A percentile compares a stretch with the other conserved stretches of the same genome.
Evolutionary conservation across 2,888 invertebrate species (phyloP).

Genomic region (Amblyteles armatorius): DNA sequence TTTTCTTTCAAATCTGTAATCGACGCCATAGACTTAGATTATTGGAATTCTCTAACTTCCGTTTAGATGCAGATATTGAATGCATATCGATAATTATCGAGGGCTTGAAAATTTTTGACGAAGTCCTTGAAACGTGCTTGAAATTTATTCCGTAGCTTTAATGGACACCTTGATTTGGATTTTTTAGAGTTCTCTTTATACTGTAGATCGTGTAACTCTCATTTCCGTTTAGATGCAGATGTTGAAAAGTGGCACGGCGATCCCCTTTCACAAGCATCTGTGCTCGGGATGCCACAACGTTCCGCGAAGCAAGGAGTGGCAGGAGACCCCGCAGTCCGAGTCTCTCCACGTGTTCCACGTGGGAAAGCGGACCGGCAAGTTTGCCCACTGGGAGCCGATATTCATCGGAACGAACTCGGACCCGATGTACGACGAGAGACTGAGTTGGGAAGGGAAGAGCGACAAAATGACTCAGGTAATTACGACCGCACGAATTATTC

Average conservation of each 20-base stretch:
- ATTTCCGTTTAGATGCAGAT: constrained; percentile 86
- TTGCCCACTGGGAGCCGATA: constrained; percentile 96
- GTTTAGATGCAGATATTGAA: constrained; percentile 89
- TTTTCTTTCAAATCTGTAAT: too few species aligned
- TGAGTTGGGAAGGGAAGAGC: constrained; percentile 97
- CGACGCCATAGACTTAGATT: too few species aligned
- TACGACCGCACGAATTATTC: not conserved
- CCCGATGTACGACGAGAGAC: constrained; percentile 95
- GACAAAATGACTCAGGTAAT: constrained; percentile 98
- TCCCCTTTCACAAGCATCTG: constrained; percentile 96
- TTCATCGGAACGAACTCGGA: constrained; percentile 96
- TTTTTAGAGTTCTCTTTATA: not conserved
- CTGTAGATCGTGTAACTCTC: not conserved
- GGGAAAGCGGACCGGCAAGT: constrained; percentile 92
- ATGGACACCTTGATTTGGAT: not conserved
- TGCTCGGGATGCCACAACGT: constrained; percentile 96
- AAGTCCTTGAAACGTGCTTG: too few species aligned
- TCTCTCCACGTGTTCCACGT: constrained; percentile 93
- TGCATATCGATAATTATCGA: too few species aligned
- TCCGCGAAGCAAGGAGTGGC: constrained; percentile 94
- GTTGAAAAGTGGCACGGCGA: constrained; percentile 91
- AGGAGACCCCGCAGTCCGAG: constrained; percentile 89
- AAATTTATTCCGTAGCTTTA: too few species aligned
- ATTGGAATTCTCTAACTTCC: not conserved
- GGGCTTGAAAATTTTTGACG: too few species aligned